phyloP scores from a whole-genome alignment of 2,797 vertebrate species.

The Protosalanx chinensis region DNA sequence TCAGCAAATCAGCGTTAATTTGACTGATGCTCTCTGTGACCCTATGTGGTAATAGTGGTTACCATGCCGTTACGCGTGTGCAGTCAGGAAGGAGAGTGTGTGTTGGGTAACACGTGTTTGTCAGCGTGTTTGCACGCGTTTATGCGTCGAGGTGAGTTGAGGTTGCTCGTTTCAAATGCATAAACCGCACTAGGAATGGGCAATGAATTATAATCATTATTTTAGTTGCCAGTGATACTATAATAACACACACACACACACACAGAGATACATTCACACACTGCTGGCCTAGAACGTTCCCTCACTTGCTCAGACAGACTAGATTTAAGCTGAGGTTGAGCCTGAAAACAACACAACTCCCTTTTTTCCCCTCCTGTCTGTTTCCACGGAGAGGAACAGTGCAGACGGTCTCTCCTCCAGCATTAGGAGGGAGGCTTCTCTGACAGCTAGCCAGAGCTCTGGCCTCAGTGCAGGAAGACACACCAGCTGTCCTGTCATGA shows the following conservation, averaged over 20 bases:
- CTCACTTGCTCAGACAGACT: neutral
- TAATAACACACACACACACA: slow-evolving; percentile 14
- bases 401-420: neutral
- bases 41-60: slow-evolving; percentile 17
- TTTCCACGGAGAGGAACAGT: neutral
- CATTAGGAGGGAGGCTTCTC: neutral
- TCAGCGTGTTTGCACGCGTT: neutral
- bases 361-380: neutral
- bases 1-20: slow-evolving; percentile 29
- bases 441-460: neutral
- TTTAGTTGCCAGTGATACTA: slow-evolving; percentile 7
- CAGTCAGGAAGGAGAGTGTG: neutral
- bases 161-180: slow-evolving; percentile 20
- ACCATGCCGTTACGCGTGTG: neutral
- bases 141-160: neutral
- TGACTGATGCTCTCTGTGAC: slow-evolving; percentile 10
- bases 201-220: slow-evolving; percentile 14
- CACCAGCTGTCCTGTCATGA: neutral
- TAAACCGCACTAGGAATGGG: slow-evolving; percentile 31
- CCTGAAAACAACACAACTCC: slow-evolving; percentile 2
- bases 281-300: neutral
- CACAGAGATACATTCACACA: slow-evolving; percentile 4
- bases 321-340: neutral
- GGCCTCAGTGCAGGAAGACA: neutral
- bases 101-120: neutral